Conservation (phyloP, 64 coral and sea anemone species). For the Porites australiensis region DNA sequence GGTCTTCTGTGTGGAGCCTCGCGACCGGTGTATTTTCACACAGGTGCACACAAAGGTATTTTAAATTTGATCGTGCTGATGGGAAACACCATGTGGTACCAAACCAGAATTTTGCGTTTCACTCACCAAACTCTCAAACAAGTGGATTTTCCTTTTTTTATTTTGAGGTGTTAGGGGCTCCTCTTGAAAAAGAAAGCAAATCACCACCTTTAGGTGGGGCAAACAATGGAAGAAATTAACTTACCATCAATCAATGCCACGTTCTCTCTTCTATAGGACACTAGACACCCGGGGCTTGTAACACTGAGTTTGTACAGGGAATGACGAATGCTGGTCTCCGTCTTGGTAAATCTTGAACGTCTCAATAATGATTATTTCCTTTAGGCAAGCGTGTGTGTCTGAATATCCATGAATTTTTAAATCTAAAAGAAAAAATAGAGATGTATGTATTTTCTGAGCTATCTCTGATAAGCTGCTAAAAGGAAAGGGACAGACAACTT, state of each 20-base stretch:
- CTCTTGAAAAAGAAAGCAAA: background rate
- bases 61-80: no score
- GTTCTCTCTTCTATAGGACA: background rate
- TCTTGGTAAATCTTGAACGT: background rate
- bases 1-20: no score
- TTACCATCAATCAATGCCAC: conserved; percentile 53
- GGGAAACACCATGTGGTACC: background rate
- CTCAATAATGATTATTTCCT: no score
- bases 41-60: no score
- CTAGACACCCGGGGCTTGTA: background rate
- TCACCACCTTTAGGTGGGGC: conserved; percentile 20
- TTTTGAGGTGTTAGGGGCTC: background rate
- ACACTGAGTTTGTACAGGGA: background rate
- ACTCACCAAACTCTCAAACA: conserved; percentile 9
- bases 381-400: no score
- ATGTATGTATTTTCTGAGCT: background rate
- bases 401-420: background rate
- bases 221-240: conserved; percentile 7
- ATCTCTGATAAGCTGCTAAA: background rate
- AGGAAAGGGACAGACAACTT: background rate
- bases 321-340: no score
- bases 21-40: no score
- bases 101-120: background rate
- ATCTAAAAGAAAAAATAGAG: background rate
- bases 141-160: background rate